A percentile compares a stretch with the other conserved stretches of the same genome.
These are phyloP conservation scores for Lasioglossum marginatum DNA, from an alignment of 2,888 invertebrate species.

Conservation along the genomic window DNA sequence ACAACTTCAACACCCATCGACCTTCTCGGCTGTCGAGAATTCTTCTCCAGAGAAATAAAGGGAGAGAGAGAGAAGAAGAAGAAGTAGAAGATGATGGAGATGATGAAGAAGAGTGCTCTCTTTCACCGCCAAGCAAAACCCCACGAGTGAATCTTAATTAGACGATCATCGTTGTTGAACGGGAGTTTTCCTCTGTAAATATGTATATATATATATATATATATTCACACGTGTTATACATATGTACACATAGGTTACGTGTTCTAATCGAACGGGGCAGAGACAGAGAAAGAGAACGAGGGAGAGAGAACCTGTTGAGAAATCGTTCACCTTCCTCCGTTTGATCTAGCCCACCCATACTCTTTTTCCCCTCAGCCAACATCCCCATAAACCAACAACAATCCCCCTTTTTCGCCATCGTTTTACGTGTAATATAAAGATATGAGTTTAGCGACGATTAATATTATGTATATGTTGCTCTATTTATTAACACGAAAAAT, in stretches of 20 bases:
- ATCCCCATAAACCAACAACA: constrained; percentile 23
- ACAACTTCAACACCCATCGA: neutral
- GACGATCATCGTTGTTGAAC: constrained; percentile 78
- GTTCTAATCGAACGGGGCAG: constrained; percentile 44
- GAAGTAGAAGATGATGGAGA: neutral
- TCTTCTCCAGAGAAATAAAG: neutral
- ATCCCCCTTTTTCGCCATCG: constrained; percentile 58
- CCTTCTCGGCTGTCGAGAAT: neutral
- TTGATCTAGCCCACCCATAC: constrained; percentile 53
- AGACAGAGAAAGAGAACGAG: constrained; percentile 28
- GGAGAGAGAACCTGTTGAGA: constrained; percentile 39
- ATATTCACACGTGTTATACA: constrained; percentile 63
- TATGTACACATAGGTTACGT: constrained; percentile 67
- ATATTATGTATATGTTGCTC: constrained; percentile 84
- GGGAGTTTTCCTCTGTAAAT: constrained; percentile 79
- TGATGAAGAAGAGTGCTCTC: neutral
- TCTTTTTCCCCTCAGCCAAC: constrained; percentile 30
- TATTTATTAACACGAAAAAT: constrained; percentile 81
- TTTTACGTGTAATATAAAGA: constrained; percentile 72
- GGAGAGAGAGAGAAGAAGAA: neutral
- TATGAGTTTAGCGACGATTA: constrained; percentile 77
- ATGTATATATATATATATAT: constrained; percentile 80
- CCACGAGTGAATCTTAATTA: constrained; percentile 65
- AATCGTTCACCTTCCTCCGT: constrained; percentile 56
- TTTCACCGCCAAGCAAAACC: constrained; percentile 65